Conservation (phyloP, 2,888 invertebrate genomes). For the Lasius platythorax region DNA sequence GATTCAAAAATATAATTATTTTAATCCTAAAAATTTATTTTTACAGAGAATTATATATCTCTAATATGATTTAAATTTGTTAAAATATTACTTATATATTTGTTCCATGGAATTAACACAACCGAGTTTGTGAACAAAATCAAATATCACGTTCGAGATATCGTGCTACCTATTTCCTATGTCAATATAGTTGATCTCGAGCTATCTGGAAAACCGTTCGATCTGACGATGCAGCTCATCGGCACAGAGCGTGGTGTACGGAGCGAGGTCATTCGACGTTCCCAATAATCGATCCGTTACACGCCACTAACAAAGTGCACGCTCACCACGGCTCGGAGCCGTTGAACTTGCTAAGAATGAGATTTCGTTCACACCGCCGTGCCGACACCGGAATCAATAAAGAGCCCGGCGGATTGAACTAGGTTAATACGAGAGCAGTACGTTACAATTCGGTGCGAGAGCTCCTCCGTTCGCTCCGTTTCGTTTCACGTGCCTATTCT, state of each 20-base stretch:
- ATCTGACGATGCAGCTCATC: conserved; percentile 43
- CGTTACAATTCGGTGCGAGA: conserved; percentile 64
- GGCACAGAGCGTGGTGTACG: conserved; percentile 40
- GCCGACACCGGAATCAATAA: conserved; percentile 71
- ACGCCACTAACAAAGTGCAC: conserved; percentile 60
- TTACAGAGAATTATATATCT: neutral
- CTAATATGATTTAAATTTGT: neutral
- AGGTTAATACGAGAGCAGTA: conserved; percentile 69
- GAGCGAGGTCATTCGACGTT: conserved; percentile 55
- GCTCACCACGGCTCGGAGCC: conserved; percentile 50
- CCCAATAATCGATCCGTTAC: conserved; percentile 70
- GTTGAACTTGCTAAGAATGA: conserved; percentile 74
- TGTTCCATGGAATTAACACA: neutral
- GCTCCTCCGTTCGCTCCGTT: conserved; percentile 54
- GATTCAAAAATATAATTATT: neutral
- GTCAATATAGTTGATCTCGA: conserved; percentile 20
- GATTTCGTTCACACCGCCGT: conserved; percentile 72
- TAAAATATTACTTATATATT: neutral
- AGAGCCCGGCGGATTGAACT: conserved; percentile 63
- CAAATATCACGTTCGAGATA: neutral
- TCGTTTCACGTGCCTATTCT: conserved; percentile 29
- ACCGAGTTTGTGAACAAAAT: neutral
- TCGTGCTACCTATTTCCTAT: neutral
- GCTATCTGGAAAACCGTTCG: conserved; percentile 27
- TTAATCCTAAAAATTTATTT: neutral